These are phyloP conservation scores for Florisuga fusca DNA, from an alignment of 2,797 vertebrate species.

Conservation along the genomic window DNA sequence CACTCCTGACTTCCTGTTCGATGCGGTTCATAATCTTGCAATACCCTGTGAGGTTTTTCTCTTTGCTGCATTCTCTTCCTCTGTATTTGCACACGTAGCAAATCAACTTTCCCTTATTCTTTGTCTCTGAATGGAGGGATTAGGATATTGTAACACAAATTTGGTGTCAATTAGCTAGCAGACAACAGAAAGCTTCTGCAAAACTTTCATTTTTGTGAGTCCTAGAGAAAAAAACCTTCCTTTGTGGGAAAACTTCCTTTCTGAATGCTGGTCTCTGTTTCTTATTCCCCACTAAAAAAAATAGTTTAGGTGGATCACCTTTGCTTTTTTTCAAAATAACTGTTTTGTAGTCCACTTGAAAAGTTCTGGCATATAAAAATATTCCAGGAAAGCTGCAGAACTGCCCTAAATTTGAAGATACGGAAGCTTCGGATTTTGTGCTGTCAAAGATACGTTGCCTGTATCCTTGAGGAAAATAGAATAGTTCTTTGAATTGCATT, in stretches of 20 bases:
- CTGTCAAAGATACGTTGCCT: background rate
- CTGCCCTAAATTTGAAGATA: background rate
- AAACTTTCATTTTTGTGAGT: background rate
- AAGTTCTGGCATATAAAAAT: background rate
- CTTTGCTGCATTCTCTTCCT: background rate
- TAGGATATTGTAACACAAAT: background rate
- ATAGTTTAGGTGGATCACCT: background rate
- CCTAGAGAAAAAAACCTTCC: background rate
- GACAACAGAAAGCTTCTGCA: background rate
- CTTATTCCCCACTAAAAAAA: background rate
- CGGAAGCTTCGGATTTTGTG: background rate
- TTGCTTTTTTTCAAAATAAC: background rate
- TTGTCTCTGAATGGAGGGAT: slow-evolving; percentile 24
- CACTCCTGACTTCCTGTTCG: slow-evolving; percentile 34
- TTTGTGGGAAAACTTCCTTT: background rate
- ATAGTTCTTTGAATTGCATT: background rate
- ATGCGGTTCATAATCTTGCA: slow-evolving; percentile 69
- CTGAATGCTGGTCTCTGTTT: background rate
- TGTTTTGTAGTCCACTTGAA: background rate
- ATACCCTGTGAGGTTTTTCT: fast-evolving
- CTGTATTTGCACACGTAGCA: slow-evolving; percentile 60
- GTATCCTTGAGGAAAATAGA: background rate
- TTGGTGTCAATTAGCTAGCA: background rate
- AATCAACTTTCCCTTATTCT: background rate
- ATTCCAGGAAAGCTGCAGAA: background rate